Base-by-base conservation (phyloP, 2,888 invertebrate genomes). In the Syrista parreyssii region DNA sequence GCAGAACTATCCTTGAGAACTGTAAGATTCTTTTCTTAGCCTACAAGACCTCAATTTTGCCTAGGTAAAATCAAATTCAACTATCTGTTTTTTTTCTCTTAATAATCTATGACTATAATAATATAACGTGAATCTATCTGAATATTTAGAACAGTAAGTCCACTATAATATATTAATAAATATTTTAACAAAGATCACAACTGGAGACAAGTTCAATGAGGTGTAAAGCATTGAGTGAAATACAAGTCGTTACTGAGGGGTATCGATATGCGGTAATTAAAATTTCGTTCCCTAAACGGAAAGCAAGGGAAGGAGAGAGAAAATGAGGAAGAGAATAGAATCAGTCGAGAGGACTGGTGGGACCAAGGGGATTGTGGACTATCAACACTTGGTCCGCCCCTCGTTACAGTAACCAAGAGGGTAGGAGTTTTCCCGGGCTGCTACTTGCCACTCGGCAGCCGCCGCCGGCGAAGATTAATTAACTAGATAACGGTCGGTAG, bases 401-500 rank as follows among this genome's bases (percentile, higher is more conserved):
- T 85, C 85, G 85, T 85, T 85, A 85, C 82, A 82, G 79, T 69
- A 78, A 80, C 79, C 35, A 74, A 78, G 80, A 83, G 79, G 85
- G 85, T 83, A 84, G 83, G 85, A 85, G 86, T 85, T 85, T 84
- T 85, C 81, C 83, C 85, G 82, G 85, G 83, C 82, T 78, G 85
- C 80, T 83, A 78, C 82, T 85, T 80, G 79, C 81, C 81, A 80
- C 81, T 84, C 80, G 78, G 82, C 79, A 80, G 80, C 80, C 80
- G 85, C 85, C 88, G 86, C 84, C 86, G 85, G 86, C 85, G 85
- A 85, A 89, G 90, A 90, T 91, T 91, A 91, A 91, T 91, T 90
- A 91, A 90, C 88, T 87, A 88, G 91, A 91, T 91, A 90, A 87
- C 87, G 84, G 80, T 79, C 80, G 78, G 80, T 80, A 81, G 80